Conservation (phyloP, 2,888 invertebrate species). For the Drosophila tripunctata region DNA sequence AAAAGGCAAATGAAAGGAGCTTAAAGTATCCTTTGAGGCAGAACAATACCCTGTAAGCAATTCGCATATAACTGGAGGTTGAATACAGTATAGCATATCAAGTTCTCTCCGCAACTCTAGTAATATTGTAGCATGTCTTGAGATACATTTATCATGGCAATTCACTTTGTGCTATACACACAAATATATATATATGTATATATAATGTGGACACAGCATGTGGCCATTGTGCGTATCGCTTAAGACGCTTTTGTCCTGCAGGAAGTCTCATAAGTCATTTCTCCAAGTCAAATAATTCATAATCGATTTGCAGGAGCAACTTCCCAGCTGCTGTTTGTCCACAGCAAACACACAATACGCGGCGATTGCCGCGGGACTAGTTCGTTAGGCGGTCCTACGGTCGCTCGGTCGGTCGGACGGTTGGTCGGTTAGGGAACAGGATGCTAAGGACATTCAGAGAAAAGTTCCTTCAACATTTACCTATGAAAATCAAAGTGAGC, state of each 20-base stretch:
- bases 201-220: constrained; percentile 39
- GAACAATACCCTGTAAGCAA: constrained; percentile 25
- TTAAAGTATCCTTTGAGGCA: constrained; percentile 5
- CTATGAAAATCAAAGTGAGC: constrained; percentile 77
- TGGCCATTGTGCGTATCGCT: constrained; percentile 59
- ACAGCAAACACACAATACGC: constrained; percentile 40
- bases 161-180: constrained; percentile 8
- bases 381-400: constrained; percentile 64
- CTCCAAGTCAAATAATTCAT: constrained; percentile 81
- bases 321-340: constrained; percentile 24
- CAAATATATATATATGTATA: constrained; percentile 18
- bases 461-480: constrained; percentile 66
- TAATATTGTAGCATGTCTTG: constrained; percentile 16
- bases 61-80: not conserved
- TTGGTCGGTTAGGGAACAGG: not conserved
- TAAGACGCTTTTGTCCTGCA: constrained; percentile 47
- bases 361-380: constrained; percentile 57
- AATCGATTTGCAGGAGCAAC: constrained; percentile 73
- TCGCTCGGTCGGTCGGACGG: not conserved
- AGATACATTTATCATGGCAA: constrained; percentile 24
- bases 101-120: constrained; percentile 1
- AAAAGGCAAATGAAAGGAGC: constrained; percentile 15
- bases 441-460: not conserved
- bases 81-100: constrained; percentile 8
- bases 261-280: constrained; percentile 81